Conservation (phyloP, 2,797 vertebrate genomes). For the Salmo trutta region DNA sequence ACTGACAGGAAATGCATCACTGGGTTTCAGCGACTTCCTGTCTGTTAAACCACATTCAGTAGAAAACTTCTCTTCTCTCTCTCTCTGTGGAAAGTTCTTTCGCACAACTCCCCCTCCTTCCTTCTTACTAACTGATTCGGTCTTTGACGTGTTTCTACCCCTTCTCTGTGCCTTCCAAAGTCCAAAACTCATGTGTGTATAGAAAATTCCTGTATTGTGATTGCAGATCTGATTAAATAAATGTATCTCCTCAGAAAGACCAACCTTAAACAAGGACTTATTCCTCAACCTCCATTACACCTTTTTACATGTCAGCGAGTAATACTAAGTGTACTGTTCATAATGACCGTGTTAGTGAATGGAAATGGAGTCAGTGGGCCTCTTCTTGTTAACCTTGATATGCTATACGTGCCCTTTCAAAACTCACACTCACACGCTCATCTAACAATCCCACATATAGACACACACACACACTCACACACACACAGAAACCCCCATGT, state of each 20-base stretch:
- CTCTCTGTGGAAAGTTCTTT: slow-evolving; percentile 77
- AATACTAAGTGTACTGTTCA: slow-evolving; percentile 1
- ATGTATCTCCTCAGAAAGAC: not conserved
- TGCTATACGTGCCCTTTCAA: slow-evolving; percentile 54
- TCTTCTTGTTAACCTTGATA: slow-evolving; percentile 17
- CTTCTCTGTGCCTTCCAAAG: not conserved
- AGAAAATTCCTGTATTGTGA: not conserved
- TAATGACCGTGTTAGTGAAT: slow-evolving; percentile 32
- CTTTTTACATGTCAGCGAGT: slow-evolving; percentile 16
- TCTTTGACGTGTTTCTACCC: not conserved
- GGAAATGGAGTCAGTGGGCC: slow-evolving; percentile 36
- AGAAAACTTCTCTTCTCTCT: slow-evolving; percentile 73
- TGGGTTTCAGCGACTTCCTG: slow-evolving; percentile 81
- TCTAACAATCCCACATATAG: slow-evolving; percentile 45
- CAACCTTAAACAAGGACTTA: not conserved
- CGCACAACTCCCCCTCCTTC: slow-evolving; percentile 68
- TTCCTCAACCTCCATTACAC: not conserved
- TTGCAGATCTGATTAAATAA: not conserved
- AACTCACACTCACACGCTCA: slow-evolving; percentile 40
- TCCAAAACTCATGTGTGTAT: not conserved
- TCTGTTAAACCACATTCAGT: slow-evolving; percentile 84
- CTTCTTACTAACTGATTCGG: slow-evolving; percentile 51
- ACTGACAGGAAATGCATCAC: slow-evolving; percentile 79
- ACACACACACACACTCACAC: slow-evolving; percentile 36
- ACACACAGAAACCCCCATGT: slow-evolving; percentile 35